phyloP scores from a whole-genome alignment of 2,797 vertebrate species.

The Valencia hispanica region DNA sequence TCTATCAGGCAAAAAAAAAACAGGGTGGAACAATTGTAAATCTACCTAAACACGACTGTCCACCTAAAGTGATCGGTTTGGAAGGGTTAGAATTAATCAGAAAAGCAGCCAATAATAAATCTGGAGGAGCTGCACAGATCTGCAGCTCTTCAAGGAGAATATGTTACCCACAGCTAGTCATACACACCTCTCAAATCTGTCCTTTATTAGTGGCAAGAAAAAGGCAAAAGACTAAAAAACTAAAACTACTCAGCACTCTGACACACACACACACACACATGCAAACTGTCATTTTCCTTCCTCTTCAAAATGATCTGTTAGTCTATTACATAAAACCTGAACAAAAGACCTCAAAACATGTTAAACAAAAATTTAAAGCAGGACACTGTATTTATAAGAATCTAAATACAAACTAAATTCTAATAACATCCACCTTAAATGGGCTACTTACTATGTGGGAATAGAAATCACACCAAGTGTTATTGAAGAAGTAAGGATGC shows the following conservation, averaged over 20 bases:
- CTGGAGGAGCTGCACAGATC: neutral
- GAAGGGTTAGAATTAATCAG: neutral
- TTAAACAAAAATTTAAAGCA: neutral
- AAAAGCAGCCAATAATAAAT: neutral
- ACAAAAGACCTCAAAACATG: neutral
- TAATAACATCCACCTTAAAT: neutral
- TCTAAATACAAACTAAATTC: neutral
- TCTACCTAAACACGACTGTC: neutral
- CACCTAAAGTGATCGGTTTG: too few species aligned
- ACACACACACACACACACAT: too few species aligned
- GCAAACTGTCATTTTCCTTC: neutral
- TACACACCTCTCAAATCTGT: neutral
- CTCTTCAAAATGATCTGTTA: neutral
- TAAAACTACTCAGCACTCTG: neutral
- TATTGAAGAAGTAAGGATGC: conserved; percentile 9
- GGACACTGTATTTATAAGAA: neutral
- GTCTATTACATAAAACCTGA: neutral
- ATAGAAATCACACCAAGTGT: conserved; percentile 4
- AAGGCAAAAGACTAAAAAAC: neutral
- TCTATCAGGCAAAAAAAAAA: neutral
- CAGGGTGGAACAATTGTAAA: neutral
- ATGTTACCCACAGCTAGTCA: neutral
- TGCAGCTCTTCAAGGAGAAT: neutral
- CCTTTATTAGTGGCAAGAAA: neutral
- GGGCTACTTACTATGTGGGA: neutral